Conservation (phyloP, 2,113 vertebrate species). For the Sphaerodactylus townsendi region DNA sequence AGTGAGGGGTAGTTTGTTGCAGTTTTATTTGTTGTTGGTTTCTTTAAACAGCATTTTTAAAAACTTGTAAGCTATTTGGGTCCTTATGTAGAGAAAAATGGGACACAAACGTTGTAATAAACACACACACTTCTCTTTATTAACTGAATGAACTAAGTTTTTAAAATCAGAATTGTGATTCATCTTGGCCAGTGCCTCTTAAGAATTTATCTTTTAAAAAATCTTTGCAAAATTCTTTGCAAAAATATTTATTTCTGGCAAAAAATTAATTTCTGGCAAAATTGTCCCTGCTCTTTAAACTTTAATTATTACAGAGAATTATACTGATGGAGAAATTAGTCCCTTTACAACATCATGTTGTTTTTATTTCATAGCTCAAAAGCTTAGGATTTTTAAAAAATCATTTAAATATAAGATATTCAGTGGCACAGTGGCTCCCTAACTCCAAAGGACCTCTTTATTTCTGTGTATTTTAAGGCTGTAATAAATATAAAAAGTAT, state of each 20-base stretch:
- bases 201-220: too few relatives aligned
- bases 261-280: slow-evolving; percentile 1
- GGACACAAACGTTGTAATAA: too few relatives aligned
- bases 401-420: slow-evolving; percentile 11
- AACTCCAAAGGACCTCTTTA: slow-evolving; percentile 22
- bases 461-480: slow-evolving; percentile 24
- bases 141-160: background rate
- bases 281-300: slow-evolving; percentile 4
- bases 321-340: background rate
- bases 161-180: background rate
- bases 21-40: too few relatives aligned
- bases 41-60: too few relatives aligned
- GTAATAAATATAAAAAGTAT: background rate
- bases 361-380: background rate
- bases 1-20: too few relatives aligned
- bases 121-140: background rate
- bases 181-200: background rate
- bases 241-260: too few relatives aligned
- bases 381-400: slow-evolving; percentile 19
- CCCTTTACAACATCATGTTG: background rate
- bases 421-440: background rate
- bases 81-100: too few relatives aligned
- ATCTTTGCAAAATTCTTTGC: too few relatives aligned
- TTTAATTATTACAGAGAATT: background rate
- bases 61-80: too few relatives aligned